Percentiles rank a stretch among this genome's conserved stretches.
phyloP scores from a whole-genome alignment of 2,113 vertebrate genomes.

The Cepphus grylle region DNA sequence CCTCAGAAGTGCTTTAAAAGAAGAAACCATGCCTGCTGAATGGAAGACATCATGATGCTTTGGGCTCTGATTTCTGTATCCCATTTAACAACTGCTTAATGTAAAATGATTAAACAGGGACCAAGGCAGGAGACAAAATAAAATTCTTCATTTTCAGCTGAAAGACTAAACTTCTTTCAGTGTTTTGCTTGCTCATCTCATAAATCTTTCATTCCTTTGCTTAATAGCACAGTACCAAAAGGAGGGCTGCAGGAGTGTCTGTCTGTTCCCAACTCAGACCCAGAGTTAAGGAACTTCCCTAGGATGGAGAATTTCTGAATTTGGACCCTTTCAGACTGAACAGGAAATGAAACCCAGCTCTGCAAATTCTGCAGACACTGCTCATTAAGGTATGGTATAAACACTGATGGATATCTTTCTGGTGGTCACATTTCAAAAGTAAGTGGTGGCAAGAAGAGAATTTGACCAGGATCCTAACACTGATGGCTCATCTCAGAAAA shows the following conservation, averaged over 20 bases:
- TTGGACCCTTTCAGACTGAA: constrained; percentile 19
- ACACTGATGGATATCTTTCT: background rate
- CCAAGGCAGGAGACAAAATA: constrained; percentile 38
- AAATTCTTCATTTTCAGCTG: constrained; percentile 35
- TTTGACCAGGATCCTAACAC: background rate
- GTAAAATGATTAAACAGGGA: constrained; percentile 33
- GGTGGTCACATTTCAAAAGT: background rate
- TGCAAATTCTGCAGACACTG: constrained; percentile 2
- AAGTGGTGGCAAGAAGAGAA: background rate
- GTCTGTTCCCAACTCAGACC: background rate
- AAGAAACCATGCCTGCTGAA: background rate
- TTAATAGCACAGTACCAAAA: background rate
- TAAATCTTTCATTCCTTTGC: constrained; percentile 29
- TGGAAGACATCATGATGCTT: background rate
- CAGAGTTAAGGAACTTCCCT: background rate
- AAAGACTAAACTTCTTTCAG: background rate
- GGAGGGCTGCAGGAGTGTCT: background rate
- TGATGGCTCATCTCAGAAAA: background rate
- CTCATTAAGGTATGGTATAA: background rate
- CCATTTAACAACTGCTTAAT: background rate
- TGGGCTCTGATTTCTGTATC: background rate
- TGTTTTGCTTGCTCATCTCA: constrained; percentile 27
- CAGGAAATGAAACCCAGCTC: constrained; percentile 25
- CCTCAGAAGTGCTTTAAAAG: background rate
- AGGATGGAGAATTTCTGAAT: constrained; percentile 1